Evolutionary conservation across 2,797 vertebrate species (phyloP).

Genomic region (Arremon aurantiirostris): DNA sequence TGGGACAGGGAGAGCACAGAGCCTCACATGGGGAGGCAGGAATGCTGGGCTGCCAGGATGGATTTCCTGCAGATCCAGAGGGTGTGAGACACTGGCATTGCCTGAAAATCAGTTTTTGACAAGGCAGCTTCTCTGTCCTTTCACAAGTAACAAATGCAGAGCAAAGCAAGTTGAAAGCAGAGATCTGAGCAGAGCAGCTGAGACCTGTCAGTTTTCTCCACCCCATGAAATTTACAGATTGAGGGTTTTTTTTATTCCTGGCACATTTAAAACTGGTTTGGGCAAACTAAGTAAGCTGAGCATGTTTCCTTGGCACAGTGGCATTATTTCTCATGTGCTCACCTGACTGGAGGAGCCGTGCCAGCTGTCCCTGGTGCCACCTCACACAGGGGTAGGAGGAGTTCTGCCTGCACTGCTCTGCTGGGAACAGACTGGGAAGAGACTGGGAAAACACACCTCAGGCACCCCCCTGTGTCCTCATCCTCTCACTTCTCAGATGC

Average conservation of each 20-base stretch:
- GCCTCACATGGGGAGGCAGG: background rate
- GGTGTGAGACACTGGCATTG: background rate
- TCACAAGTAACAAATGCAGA: background rate
- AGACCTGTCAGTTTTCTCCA: background rate
- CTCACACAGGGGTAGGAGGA: background rate
- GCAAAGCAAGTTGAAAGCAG: background rate
- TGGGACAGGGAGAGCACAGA: background rate
- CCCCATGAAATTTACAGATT: background rate
- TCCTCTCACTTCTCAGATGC: background rate
- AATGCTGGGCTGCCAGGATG: background rate
- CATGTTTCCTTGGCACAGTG: background rate
- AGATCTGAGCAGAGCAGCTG: background rate
- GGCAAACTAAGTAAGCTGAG: background rate
- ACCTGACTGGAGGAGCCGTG: background rate
- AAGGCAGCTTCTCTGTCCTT: background rate
- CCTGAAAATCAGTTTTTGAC: background rate
- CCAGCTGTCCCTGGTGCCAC: background rate
- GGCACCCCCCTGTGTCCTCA: background rate
- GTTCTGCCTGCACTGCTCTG: background rate
- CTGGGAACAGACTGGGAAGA: background rate
- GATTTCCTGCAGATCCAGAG: rapidly evolving
- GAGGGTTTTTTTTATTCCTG: background rate
- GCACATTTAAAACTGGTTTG: background rate
- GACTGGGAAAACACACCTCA: rapidly evolving
- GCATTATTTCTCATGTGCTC: background rate